These are phyloP conservation scores for Micrasema longulum DNA, from an alignment of 1,140 invertebrate genomes.

Conservation along the genomic window DNA sequence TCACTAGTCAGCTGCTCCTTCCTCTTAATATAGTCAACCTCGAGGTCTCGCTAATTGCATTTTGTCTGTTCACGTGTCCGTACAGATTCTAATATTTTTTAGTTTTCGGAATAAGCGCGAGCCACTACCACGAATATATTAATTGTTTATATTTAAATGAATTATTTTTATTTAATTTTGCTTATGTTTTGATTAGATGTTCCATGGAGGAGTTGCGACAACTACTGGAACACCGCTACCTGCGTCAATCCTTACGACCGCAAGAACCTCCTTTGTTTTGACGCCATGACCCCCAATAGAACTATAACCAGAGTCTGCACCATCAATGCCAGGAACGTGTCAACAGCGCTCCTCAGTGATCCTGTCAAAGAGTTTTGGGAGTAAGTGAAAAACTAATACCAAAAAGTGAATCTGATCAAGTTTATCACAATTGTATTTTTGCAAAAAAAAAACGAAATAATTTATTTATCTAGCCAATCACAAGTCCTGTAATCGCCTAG, in stretches of 20 bases:
- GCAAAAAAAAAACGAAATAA: too few relatives aligned
- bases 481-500: too few relatives aligned
- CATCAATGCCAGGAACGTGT: constrained; percentile 78
- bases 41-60: too few relatives aligned
- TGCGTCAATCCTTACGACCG: constrained; percentile 87
- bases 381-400: constrained; percentile 76
- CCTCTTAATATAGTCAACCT: too few relatives aligned
- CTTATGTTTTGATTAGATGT: constrained; percentile 73
- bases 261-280: constrained; percentile 77
- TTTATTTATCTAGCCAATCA: too few relatives aligned
- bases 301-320: constrained; percentile 74
- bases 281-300: constrained; percentile 67
- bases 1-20: too few relatives aligned
- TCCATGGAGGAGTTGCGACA: constrained; percentile 95
- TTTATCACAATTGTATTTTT: too few relatives aligned
- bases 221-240: constrained; percentile 90
- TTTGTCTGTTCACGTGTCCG: too few relatives aligned
- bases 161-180: constrained; percentile 1
- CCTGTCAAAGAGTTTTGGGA: constrained; percentile 98
- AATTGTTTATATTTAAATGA: constrained; percentile 14
- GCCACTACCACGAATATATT: too few relatives aligned
- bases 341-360: constrained; percentile 78
- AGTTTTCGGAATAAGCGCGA: too few relatives aligned
- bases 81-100: too few relatives aligned
- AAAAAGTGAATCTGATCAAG: too few relatives aligned